phyloP scores from a whole-genome alignment of 2,113 vertebrate species.

The Apaloderma vittatum region DNA sequence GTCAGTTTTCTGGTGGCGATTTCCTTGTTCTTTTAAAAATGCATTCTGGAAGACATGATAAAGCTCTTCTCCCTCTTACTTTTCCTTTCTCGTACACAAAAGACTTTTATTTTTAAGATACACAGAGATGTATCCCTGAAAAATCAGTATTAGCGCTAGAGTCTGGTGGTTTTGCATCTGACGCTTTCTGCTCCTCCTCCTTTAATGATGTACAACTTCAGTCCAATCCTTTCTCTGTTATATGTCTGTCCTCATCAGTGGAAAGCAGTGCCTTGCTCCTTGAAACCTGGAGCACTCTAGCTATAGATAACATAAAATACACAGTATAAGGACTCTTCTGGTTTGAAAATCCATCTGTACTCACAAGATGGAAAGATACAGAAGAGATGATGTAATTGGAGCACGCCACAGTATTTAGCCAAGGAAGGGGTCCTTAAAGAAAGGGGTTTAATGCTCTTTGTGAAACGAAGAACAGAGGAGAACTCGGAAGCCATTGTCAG shows the following conservation, averaged over 20 bases:
- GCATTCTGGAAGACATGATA: background rate
- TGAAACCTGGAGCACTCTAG: background rate
- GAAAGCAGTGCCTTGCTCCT: background rate
- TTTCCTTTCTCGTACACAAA: background rate
- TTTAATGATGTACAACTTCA: background rate
- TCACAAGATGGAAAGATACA: background rate
- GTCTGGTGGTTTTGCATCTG: background rate
- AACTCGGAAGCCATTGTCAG: background rate
- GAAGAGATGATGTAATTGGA: background rate
- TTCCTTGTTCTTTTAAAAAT: background rate
- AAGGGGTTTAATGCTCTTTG: background rate
- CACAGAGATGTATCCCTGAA: background rate
- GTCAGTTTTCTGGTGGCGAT: background rate
- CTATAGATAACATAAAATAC: background rate
- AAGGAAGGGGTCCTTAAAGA: background rate
- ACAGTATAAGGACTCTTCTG: background rate
- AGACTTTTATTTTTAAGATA: background rate
- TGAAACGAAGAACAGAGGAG: background rate
- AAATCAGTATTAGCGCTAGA: background rate
- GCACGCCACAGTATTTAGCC: background rate
- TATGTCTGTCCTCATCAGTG: background rate
- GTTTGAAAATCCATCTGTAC: background rate
- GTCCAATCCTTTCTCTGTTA: accelerated
- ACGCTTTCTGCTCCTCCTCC: background rate
- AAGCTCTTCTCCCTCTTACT: background rate